Evolutionary conservation across 2,113 vertebrate genomes (phyloP).

Genomic region (Probosciger aterrimus): DNA sequence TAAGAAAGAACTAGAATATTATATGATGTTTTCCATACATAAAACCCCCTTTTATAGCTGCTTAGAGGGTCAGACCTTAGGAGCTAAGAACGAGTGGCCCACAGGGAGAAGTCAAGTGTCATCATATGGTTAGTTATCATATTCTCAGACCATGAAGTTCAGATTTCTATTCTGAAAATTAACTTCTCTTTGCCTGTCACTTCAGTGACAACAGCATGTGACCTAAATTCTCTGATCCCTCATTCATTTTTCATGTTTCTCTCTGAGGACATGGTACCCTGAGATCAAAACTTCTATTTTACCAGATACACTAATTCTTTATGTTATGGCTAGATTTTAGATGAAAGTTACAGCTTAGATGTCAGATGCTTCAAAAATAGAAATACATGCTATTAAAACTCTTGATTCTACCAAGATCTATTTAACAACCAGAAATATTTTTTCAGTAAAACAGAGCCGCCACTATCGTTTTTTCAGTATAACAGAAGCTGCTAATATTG

Average conservation of each 20-base stretch:
- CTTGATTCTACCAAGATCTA: neutral
- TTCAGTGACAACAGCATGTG: neutral
- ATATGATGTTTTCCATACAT: neutral
- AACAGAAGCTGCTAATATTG: neutral
- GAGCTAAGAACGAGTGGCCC: neutral
- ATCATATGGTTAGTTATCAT: neutral
- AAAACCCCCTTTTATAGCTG: neutral
- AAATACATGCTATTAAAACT: neutral
- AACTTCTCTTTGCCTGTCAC: neutral
- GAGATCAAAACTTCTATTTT: neutral
- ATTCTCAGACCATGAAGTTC: neutral
- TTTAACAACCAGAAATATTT: neutral
- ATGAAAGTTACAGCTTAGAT: neutral
- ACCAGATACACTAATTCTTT: neutral
- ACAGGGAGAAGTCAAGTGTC: neutral
- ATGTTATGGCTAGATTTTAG: neutral
- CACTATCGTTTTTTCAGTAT: neutral
- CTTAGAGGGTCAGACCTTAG: neutral
- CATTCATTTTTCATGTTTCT: constrained; percentile 6
- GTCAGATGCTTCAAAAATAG: neutral
- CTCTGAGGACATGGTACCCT: neutral
- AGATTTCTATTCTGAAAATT: neutral
- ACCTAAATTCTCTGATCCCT: neutral
- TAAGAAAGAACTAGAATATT: neutral
- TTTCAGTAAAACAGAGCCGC: neutral